These are phyloP conservation scores for Phoxinus dragarum DNA, from an alignment of 2,797 vertebrate species.

Conservation along the genomic window DNA sequence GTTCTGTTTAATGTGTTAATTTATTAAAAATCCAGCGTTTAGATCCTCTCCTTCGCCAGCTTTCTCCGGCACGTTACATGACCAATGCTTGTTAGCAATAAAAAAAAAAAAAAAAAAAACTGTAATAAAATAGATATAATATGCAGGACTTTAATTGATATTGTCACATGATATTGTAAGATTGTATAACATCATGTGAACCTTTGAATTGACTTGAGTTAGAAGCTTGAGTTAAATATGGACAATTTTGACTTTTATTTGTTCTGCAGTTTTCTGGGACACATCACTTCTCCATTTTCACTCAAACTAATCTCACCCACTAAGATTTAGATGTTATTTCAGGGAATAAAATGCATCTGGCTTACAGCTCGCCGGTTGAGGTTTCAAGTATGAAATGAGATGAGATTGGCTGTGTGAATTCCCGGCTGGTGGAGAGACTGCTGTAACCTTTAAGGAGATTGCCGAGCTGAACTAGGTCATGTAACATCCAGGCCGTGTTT, in stretches of 20 bases:
- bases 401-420: conserved; percentile 16
- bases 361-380: neutral
- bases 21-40: too few species aligned
- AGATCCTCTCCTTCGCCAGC: too few species aligned
- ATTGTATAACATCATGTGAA: neutral
- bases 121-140: neutral
- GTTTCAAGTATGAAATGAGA: neutral
- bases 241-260: neutral
- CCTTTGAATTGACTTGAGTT: neutral
- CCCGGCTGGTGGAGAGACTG: neutral
- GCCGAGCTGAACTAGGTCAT: conserved; percentile 30
- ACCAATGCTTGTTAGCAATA: too few species aligned
- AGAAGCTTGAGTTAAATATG: neutral
- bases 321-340: conserved; percentile 9
- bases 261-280: neutral
- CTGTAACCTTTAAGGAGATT: conserved; percentile 25
- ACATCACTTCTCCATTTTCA: neutral
- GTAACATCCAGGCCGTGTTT: conserved; percentile 12
- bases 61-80: too few species aligned
- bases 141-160: neutral
- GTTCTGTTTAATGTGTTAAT: too few species aligned
- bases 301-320: neutral
- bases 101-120: too few species aligned
- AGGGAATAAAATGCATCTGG: neutral
- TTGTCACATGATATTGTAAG: neutral